phyloP scores from a whole-genome alignment of 2,797 vertebrate genomes.

The Sebastes vulpes region DNA sequence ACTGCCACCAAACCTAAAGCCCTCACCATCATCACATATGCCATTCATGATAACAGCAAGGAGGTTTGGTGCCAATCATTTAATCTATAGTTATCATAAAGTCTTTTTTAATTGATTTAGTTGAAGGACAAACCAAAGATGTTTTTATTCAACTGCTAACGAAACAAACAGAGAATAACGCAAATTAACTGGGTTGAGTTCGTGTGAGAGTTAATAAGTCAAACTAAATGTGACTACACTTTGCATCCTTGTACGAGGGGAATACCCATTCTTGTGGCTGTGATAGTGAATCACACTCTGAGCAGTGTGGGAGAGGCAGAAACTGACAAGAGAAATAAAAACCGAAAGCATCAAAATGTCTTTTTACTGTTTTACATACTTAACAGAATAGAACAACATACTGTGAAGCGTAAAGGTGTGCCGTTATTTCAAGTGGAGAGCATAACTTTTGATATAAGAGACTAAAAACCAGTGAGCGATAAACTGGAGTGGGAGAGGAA shows the following conservation, averaged over 20 bases:
- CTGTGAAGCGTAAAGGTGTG: not conserved
- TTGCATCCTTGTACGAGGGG: slow-evolving; percentile 32
- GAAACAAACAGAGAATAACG: not conserved
- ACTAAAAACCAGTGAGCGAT: not conserved
- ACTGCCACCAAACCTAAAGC: not conserved
- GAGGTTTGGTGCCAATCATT: not conserved
- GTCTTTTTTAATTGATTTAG: not conserved
- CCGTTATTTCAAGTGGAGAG: not conserved
- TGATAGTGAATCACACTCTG: slow-evolving; percentile 58
- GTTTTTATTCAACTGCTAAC: not conserved
- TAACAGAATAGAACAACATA: not conserved
- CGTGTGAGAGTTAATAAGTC: not conserved
- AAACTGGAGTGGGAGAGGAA: not conserved
- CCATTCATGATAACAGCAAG: not conserved
- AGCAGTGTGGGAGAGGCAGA: slow-evolving; percentile 60
- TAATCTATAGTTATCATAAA: not conserved
- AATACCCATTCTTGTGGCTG: slow-evolving; percentile 50
- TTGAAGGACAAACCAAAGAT: not conserved
- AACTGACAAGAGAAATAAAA: slow-evolving; percentile 51
- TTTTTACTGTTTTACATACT: slow-evolving; percentile 25
- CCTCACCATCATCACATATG: not conserved
- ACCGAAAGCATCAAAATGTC: slow-evolving; percentile 45
- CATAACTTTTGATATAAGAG: not conserved
- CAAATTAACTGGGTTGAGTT: not conserved
- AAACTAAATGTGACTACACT: slow-evolving; percentile 20